Percentiles rank a stretch among this genome's conserved stretches.
Evolutionary conservation across 2,888 invertebrate species (phyloP).

Genomic region (Tyria jacobaeae): DNA sequence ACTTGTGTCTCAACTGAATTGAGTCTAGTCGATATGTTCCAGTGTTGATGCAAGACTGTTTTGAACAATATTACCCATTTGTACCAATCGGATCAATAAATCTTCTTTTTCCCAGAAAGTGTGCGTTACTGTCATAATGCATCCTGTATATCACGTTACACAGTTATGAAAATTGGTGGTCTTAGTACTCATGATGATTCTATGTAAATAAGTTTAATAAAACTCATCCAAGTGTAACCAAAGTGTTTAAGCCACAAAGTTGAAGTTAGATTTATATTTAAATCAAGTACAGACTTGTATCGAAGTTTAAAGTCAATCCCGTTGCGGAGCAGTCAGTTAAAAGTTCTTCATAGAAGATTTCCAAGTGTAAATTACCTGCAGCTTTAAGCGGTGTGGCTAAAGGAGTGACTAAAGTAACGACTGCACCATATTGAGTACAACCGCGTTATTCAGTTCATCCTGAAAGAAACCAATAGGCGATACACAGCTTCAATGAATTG

Average conservation of each 20-base stretch:
- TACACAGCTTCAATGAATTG: too few species aligned
- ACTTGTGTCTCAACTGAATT: too few species aligned
- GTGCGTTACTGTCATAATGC: too few species aligned
- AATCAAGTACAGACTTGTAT: slow-evolving; percentile 8
- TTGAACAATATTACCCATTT: too few species aligned
- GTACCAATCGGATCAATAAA: too few species aligned
- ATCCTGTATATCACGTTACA: too few species aligned
- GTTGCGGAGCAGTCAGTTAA: slow-evolving; percentile 13
- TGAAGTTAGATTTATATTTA: slow-evolving; percentile 14
- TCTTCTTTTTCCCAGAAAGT: too few species aligned
- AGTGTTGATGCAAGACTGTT: too few species aligned
- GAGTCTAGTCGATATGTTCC: too few species aligned
- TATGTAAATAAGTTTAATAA: neutral
- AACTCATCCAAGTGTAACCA: neutral
- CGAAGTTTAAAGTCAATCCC: slow-evolving; percentile 1
- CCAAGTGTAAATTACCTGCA: slow-evolving; percentile 49
- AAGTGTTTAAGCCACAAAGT: neutral
- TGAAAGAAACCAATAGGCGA: slow-evolving; percentile 10
- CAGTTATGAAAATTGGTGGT: too few species aligned
- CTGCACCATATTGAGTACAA: slow-evolving; percentile 56
- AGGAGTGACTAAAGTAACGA: slow-evolving; percentile 11
- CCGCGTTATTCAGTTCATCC: slow-evolving; percentile 72
- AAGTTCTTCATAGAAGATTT: slow-evolving; percentile 29
- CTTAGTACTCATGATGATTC: too few species aligned
- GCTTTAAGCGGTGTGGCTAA: slow-evolving; percentile 1